phyloP scores from a whole-genome alignment of 1,140 invertebrate species.

The Pantala flavescens region DNA sequence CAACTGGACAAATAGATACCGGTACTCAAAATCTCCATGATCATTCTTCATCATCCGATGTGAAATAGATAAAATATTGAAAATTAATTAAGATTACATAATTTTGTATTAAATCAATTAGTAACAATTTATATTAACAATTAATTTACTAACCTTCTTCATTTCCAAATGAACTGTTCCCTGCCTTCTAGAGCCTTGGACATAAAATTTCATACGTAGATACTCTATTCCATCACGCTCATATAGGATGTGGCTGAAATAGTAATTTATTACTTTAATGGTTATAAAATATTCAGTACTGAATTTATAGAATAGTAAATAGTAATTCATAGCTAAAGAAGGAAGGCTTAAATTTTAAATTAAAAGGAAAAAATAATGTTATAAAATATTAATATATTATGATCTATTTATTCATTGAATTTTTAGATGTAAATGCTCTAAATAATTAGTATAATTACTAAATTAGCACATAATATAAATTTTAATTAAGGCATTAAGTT shows the following conservation, averaged over 20 bases:
- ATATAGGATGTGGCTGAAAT: slow-evolving; percentile 58
- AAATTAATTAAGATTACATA: slow-evolving; percentile 18
- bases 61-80: slow-evolving; percentile 15
- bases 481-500: no score
- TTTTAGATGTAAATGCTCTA: no score
- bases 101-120: background rate
- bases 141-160: slow-evolving; percentile 51
- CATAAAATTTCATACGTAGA: slow-evolving; percentile 81
- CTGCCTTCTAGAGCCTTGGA: slow-evolving; percentile 66
- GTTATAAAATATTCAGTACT: no score
- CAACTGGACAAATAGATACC: slow-evolving; percentile 72
- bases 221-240: slow-evolving; percentile 61
- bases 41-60: slow-evolving; percentile 51
- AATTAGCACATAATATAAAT: no score
- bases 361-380: no score
- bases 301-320: no score
- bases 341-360: no score
- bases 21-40: slow-evolving; percentile 63
- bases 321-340: no score
- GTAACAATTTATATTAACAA: no score
- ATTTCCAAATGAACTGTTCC: slow-evolving; percentile 79
- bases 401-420: no score
- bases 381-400: no score
- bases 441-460: no score
- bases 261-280: slow-evolving; percentile 22